Evolutionary conservation across 1,140 invertebrate genomes (phyloP), one percentile per base, ranked within the genome.

Genomic region (Camponotus vicinus): DNA sequence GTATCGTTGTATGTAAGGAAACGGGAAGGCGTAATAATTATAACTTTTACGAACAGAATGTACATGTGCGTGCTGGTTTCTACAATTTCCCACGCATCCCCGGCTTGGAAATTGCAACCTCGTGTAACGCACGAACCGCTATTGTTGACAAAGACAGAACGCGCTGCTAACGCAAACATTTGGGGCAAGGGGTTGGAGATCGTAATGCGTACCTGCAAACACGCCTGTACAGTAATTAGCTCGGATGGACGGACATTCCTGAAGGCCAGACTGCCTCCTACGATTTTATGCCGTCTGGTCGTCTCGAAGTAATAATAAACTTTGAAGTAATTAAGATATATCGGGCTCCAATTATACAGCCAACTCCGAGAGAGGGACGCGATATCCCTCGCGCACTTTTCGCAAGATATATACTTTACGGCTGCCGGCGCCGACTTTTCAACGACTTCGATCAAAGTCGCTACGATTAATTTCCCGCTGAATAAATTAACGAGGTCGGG

Each of bases 261-360:
- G 84, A 79, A 83, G 80, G 73, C 84, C 70, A 59, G 37, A 15
- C 66, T 21, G 40, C 75, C 64, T 77, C 55, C 77, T 73, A 89
- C 84, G 66, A 89, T 80, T 89, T 89, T 85, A 83, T 89, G 75
- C 57, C 73, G 67, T 73, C 88, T 77, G 64, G 27, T 37, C 83
- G 76, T 82, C 63, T 63, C 84, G 11, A 77, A 86, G 88, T 83
- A 89, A 86, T 89, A 89, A 89, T 89, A 89, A 89, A 89, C 87
- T 75, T 78, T 79, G 59, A 88, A 86, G 84, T 86, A 88, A 88
- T 89, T 88, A 67, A 86, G 84, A 86, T 78, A 82, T 88, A 89
- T 89, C 88, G 83, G 55, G 70, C 45, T 61, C 40, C 83, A 88
- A 88, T 86, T 83, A 66, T 18, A 76, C 71, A 15, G 21, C 34